These are phyloP conservation scores for Protobothrops mucrosquamatus DNA, from an alignment of 2,113 vertebrate species.

Conservation along the genomic window DNA sequence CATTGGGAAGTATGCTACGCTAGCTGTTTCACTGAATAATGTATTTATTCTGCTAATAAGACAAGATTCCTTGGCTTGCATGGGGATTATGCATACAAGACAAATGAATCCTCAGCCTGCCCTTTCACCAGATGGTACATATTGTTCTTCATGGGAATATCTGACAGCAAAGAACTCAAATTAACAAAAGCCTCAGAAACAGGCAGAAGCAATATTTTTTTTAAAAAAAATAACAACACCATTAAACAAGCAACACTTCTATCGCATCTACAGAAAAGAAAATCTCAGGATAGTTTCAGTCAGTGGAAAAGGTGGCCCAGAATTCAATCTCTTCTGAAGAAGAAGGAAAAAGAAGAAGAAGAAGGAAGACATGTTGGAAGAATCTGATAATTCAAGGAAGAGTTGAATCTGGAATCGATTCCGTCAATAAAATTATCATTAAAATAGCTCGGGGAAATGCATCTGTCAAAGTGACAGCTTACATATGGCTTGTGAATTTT, in stretches of 20 bases:
- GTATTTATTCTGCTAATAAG: slow-evolving; percentile 1
- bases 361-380: slow-evolving; percentile 4
- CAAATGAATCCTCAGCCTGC: not conserved
- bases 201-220: not conserved
- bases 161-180: not conserved
- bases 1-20: not conserved
- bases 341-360: not conserved
- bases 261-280: slow-evolving; percentile 4
- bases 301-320: not conserved
- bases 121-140: not conserved
- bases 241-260: not conserved
- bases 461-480: slow-evolving; percentile 62
- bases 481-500: slow-evolving; percentile 55
- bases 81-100: not conserved
- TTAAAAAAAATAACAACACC: not conserved
- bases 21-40: not conserved
- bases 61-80: not conserved
- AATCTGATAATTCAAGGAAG: slow-evolving; percentile 35
- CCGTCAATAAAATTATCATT: slow-evolving; percentile 44
- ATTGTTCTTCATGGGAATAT: slow-evolving; percentile 4
- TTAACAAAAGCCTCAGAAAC: slow-evolving; percentile 7
- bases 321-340: not conserved
- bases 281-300: not conserved
- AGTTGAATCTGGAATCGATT: slow-evolving; percentile 38
- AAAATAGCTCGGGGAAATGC: slow-evolving; percentile 47